Percentiles rank a stretch among this genome's conserved stretches.
These are phyloP conservation scores for Sclerodermus sp. DNA, from an alignment of 2,888 invertebrate species.

Conservation along the genomic window DNA sequence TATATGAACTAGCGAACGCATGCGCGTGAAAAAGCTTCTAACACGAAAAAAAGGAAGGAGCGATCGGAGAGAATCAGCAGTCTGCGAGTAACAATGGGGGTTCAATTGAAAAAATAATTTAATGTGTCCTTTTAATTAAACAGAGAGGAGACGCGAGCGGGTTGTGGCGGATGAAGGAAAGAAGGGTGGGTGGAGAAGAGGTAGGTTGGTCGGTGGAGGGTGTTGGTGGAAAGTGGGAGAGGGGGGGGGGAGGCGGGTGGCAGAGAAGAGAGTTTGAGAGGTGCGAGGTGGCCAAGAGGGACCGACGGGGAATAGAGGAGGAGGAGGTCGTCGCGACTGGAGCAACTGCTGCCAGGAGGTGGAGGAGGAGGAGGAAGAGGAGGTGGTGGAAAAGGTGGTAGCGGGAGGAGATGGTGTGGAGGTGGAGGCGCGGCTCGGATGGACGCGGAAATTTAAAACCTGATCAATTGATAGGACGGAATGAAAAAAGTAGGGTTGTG, in stretches of 20 bases:
- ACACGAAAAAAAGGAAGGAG: slow-evolving; percentile 36
- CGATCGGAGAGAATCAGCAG: slow-evolving; percentile 56
- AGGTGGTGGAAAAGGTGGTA: slow-evolving; percentile 42
- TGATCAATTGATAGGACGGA: slow-evolving; percentile 59
- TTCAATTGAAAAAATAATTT: slow-evolving; percentile 58
- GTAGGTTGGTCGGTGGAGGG: slow-evolving; percentile 13
- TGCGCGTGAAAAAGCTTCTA: slow-evolving; percentile 30
- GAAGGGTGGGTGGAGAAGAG: slow-evolving; percentile 5
- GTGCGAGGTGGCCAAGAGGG: slow-evolving; percentile 27
- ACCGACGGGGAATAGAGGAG: slow-evolving; percentile 14
- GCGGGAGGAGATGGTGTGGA: slow-evolving; percentile 49
- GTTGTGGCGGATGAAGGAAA: slow-evolving; percentile 27
- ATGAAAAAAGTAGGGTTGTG: slow-evolving; percentile 58
- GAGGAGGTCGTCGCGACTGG: slow-evolving; percentile 25
- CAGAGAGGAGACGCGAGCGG: slow-evolving; percentile 49
- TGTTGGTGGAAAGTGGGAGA: slow-evolving; percentile 1
- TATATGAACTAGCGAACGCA: neutral
- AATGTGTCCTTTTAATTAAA: slow-evolving; percentile 57
- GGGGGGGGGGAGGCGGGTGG: slow-evolving; percentile 18
- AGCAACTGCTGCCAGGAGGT: slow-evolving; percentile 15
- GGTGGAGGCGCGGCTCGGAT: slow-evolving; percentile 56
- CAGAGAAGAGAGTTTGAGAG: slow-evolving; percentile 10
- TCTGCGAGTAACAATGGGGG: slow-evolving; percentile 56
- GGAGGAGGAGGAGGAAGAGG: slow-evolving; percentile 25
- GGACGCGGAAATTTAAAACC: slow-evolving; percentile 60